These are phyloP conservation scores for Drosophila macrospina DNA, from an alignment of 2,888 invertebrate genomes.

Conservation along the genomic window DNA sequence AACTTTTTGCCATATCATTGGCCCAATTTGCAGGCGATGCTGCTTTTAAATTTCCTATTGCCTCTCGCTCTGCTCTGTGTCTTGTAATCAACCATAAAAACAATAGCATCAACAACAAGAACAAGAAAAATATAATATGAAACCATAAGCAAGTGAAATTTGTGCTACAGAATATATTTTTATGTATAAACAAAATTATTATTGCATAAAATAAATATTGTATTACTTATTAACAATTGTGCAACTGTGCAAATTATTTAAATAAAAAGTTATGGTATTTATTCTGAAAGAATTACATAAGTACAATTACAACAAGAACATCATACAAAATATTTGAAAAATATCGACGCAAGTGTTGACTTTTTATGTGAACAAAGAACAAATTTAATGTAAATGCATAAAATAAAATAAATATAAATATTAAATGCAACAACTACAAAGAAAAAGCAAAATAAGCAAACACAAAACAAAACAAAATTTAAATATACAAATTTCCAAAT, in stretches of 20 bases:
- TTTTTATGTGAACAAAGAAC: constrained; percentile 42
- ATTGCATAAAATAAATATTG: constrained; percentile 49
- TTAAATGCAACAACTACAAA: constrained; percentile 27
- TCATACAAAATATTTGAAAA: constrained; percentile 17
- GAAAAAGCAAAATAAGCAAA: constrained; percentile 8
- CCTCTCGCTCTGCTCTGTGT: constrained; percentile 71
- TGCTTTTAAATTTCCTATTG: constrained; percentile 27
- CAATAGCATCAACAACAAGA: constrained; percentile 7
- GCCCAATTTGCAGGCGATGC: constrained; percentile 1
- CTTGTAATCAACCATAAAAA: constrained; percentile 25
- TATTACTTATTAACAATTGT: constrained; percentile 43
- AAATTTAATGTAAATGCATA: constrained; percentile 45
- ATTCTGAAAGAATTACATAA: constrained; percentile 38
- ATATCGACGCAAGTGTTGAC: constrained; percentile 26
- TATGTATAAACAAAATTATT: constrained; percentile 58
- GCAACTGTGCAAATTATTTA: constrained; percentile 32
- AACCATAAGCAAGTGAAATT: constrained; percentile 11
- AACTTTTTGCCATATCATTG: constrained; percentile 35
- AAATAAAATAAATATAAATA: constrained; percentile 21
- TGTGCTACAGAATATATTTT: constrained; percentile 63
- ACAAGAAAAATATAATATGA: not conserved
- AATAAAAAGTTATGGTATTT: constrained; percentile 28
- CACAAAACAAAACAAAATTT: constrained; percentile 7
- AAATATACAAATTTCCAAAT: constrained; percentile 32
- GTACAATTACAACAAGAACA: constrained; percentile 15